Base-by-base conservation (phyloP, 2,888 invertebrate genomes). In the Aphrophora alni region DNA sequence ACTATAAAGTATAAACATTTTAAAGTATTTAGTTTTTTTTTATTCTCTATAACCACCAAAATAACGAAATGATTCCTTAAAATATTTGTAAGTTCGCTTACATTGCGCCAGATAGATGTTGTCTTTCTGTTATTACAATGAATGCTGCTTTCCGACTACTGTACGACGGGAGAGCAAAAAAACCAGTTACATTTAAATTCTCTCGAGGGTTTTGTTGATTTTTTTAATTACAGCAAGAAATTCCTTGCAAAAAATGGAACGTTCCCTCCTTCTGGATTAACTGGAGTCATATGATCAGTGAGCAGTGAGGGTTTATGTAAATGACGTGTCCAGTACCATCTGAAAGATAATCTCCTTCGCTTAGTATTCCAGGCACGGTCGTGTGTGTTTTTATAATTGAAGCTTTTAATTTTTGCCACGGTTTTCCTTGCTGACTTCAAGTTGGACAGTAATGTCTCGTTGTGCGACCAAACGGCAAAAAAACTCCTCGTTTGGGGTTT, bases 321-420 rank as follows among this genome's bases (percentile, higher is more conserved):
- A 59, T 59, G 59, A 8, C 21, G 59, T 59, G 59, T 59, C 59
- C 59, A 14, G 59, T 59, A 59, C 21, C 59, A 59, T 59, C 59
- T 59, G 59, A 2, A 59, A 59, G 59, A 59, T 59, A 59, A 59
- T 59, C 59, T 59, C n/a, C 59, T n/a, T 4, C 21, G 14, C 72
- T 78, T 78, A 28, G 27, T 70, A 78, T 78, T 78, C 78, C 51
- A 14, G 51, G 78, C 78, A 80, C 80, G 38, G 38, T 26, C 21
- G 21, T 59, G 59, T 44, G 44, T 75, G 80, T 74, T 77, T 80
- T 73, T 80, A 73, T 77, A 80, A 80, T 80, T 80, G 80, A 76
- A 74, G 75, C 38, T 38, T 80, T 79, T 80, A 80, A 80, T 80
- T 80, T 80, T 80, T 75, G 38, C 27, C 24, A n/a, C 71, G 8